Conservation (phyloP, 2,888 invertebrate genomes). For the Apamea monoglypha region DNA sequence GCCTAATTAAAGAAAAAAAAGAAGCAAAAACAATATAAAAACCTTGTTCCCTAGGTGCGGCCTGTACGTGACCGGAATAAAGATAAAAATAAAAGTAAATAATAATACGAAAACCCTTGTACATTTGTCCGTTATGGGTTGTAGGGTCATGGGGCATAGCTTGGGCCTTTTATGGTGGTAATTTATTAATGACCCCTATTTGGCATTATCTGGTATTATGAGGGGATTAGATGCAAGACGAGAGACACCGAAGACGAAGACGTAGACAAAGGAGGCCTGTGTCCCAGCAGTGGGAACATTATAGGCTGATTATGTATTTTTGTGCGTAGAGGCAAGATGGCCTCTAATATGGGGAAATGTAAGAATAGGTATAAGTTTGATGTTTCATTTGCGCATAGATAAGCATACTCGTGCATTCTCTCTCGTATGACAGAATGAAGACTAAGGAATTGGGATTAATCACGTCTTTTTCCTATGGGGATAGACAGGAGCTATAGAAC, state of each 20-base stretch:
- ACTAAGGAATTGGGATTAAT: not conserved
- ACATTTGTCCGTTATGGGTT: conserved; percentile 54
- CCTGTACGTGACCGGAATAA: conserved; percentile 77
- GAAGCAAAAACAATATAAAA: conserved; percentile 77
- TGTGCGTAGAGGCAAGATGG: not conserved
- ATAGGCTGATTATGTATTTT: no score
- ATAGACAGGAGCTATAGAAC: not conserved
- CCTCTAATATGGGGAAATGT: not conserved
- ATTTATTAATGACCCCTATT: conserved; percentile 56
- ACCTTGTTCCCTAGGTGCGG: conserved; percentile 72
- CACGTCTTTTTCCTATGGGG: not conserved
- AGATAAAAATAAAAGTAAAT: conserved; percentile 68
- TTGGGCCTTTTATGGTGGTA: conserved; percentile 28
- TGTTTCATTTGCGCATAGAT: not conserved
- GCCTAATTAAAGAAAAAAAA: conserved; percentile 80
- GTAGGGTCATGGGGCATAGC: conserved; percentile 28
- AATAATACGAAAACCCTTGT: conserved; percentile 59
- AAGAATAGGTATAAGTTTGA: conserved; percentile 1
- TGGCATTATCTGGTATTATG: conserved; percentile 47
- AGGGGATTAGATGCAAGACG: conserved; percentile 37
- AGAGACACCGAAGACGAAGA: no score
- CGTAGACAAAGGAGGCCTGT: no score
- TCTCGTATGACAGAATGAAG: not conserved
- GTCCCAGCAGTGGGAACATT: no score
- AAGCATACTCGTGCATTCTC: not conserved